Evolutionary conservation across 2,888 invertebrate species (phyloP).

Genomic region (Nephrotoma appendiculata): DNA sequence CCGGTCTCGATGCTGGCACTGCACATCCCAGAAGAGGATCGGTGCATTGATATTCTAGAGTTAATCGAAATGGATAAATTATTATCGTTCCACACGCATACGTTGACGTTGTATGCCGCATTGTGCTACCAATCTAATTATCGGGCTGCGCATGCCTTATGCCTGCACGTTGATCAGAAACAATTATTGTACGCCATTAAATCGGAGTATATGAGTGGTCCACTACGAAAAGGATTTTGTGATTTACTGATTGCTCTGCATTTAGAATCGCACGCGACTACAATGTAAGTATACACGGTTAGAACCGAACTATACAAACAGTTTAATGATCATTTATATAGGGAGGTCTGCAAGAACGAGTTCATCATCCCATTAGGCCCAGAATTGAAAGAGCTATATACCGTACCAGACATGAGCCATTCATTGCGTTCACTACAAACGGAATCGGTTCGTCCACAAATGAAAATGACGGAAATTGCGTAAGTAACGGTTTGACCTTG

Average conservation of each 20-base stretch:
- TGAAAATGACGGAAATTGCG: constrained; percentile 89
- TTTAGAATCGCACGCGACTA: constrained; percentile 89
- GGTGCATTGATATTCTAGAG: constrained; percentile 93
- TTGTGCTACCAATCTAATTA: constrained; percentile 97
- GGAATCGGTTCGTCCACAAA: constrained; percentile 84
- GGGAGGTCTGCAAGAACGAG: constrained; percentile 92
- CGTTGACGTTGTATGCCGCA: constrained; percentile 89
- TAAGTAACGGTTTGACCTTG: constrained; percentile 35
- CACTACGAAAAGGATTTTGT: constrained; percentile 90
- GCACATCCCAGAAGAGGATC: constrained; percentile 96
- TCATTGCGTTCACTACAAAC: constrained; percentile 78
- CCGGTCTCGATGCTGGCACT: constrained; percentile 93
- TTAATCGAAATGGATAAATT: constrained; percentile 92
- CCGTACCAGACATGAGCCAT: constrained; percentile 71
- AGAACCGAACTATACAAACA: neutral
- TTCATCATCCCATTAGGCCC: constrained; percentile 88
- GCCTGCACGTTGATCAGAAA: constrained; percentile 92
- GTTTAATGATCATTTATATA: neutral
- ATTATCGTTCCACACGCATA: constrained; percentile 91
- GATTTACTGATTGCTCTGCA: constrained; percentile 93
- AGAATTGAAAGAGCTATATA: constrained; percentile 69
- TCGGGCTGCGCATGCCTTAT: constrained; percentile 89
- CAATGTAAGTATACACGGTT: constrained; percentile 48
- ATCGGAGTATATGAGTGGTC: constrained; percentile 95
- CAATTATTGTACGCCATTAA: constrained; percentile 93